Evolutionary conservation across 2,797 vertebrate species (phyloP).

Genomic region (Enoplosus armatus): DNA sequence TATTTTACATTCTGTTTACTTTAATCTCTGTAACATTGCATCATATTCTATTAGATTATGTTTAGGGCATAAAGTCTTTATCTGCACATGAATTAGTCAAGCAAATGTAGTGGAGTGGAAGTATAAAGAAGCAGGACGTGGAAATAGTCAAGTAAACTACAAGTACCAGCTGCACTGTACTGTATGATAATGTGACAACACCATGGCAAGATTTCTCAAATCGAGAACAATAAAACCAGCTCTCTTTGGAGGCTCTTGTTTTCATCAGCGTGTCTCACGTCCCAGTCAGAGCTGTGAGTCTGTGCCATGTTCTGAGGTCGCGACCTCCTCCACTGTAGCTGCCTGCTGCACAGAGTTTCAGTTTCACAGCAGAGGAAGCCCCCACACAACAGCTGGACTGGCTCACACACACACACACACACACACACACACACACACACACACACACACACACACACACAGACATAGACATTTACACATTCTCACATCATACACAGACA

Average conservation of each 20-base stretch:
- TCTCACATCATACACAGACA: slow-evolving; percentile 50
- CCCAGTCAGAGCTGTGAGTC: slow-evolving; percentile 60
- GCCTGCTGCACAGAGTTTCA: slow-evolving; percentile 55
- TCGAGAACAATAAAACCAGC: slow-evolving; percentile 27
- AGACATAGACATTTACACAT: slow-evolving; percentile 41
- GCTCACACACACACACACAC: slow-evolving; percentile 20
- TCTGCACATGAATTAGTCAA: not conserved
- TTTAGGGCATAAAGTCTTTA: not conserved
- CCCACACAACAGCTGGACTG: slow-evolving; percentile 67
- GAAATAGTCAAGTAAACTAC: not conserved
- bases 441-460: slow-evolving; percentile 23
- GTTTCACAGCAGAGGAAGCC: slow-evolving; percentile 61
- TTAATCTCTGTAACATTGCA: not conserved
- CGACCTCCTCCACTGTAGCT: slow-evolving; percentile 54
- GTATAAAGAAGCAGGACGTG: not conserved
- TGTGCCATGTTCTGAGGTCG: slow-evolving; percentile 64
- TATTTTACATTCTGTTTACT: not conserved
- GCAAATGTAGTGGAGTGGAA: not conserved
- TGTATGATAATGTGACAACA: slow-evolving; percentile 43
- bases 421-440: slow-evolving; percentile 8
- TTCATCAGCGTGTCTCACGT: slow-evolving; percentile 5
- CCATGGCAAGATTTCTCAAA: slow-evolving; percentile 32
- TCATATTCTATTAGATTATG: not conserved
- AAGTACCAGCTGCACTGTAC: slow-evolving; percentile 10
- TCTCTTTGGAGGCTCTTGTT: slow-evolving; percentile 32